Evolutionary conservation across 2,888 invertebrate species (phyloP), one percentile per base, ranked within the genome.

Genomic region (Leptodirus hochenwartii): DNA sequence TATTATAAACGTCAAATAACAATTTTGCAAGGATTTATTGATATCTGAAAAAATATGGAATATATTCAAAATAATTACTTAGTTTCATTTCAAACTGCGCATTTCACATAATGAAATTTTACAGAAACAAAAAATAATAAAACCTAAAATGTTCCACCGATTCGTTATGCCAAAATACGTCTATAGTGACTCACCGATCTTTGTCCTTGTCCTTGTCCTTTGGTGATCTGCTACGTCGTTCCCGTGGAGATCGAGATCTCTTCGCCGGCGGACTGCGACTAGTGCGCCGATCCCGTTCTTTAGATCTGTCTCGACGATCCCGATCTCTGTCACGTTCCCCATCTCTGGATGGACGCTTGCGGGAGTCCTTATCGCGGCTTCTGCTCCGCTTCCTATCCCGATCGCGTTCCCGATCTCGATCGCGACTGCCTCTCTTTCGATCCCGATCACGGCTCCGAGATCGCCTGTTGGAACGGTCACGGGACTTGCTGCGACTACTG

Each of bases 401-500:
- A n/a, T n/a, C 42, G 37, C 16, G 42, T 41, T 36, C 45, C 37
- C 29, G 45, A 42, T 34, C 43, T 33, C 22, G 35, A 36, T 30
- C 25, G 39, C 45, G 38, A 47, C 49, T 22, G 54, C 48, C 39
- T n/a, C n/a, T n/a, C n/a, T n/a, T n/a, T n/a, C n/a, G n/a, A n/a
- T n/a, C n/a, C n/a, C n/a, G n/a, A n/a, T n/a, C n/a, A 4, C 45
- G 39, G 8, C 45, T 44, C 22, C 37, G 38, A 24, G 46, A 46
- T 30, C 45, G 42, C 27, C 48, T 46, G 29, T 37, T 47, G 37
- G 38, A 54, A 43, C 37, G 42, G 9, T 71, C 72, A 39, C 58
- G 61, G 32, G 66, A 63, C 29, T 64, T 61, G 25, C 43, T 43
- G 12, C 41, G 34, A 27, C 44, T 44, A 17, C 43, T 40, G 23